These are phyloP conservation scores for Miichthys miiuy DNA, from an alignment of 2,797 vertebrate species.

Conservation along the genomic window DNA sequence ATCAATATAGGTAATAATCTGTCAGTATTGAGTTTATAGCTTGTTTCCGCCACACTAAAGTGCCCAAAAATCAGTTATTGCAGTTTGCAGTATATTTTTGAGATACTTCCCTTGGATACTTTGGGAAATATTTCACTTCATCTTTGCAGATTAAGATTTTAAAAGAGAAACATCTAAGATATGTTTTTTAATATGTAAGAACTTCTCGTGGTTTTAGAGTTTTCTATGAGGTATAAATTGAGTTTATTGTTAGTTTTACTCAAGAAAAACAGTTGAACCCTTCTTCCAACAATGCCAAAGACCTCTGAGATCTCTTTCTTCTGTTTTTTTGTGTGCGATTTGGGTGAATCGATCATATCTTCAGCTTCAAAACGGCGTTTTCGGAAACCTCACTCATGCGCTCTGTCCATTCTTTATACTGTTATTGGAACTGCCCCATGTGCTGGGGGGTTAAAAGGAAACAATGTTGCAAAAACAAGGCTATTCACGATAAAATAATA, in stretches of 20 bases:
- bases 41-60: not conserved
- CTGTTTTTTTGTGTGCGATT: not conserved
- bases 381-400: no score
- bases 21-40: not conserved
- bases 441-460: constrained; percentile 65
- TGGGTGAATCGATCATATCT: not conserved
- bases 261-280: not conserved
- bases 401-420: no score
- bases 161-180: not conserved
- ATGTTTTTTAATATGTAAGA: not conserved
- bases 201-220: not conserved
- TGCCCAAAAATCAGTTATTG: not conserved
- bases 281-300: not conserved
- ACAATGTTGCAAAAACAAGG: constrained; percentile 74
- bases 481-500: not conserved
- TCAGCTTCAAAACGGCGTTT: no score
- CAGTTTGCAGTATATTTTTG: not conserved
- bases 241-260: not conserved
- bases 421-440: no score
- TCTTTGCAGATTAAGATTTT: not conserved
- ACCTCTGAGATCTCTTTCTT: not conserved
- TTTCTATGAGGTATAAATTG: not conserved
- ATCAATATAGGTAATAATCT: not conserved
- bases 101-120: not conserved
- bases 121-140: not conserved